Conservation (phyloP, 2,797 vertebrate genomes). For the Linurgus olivaceus region DNA sequence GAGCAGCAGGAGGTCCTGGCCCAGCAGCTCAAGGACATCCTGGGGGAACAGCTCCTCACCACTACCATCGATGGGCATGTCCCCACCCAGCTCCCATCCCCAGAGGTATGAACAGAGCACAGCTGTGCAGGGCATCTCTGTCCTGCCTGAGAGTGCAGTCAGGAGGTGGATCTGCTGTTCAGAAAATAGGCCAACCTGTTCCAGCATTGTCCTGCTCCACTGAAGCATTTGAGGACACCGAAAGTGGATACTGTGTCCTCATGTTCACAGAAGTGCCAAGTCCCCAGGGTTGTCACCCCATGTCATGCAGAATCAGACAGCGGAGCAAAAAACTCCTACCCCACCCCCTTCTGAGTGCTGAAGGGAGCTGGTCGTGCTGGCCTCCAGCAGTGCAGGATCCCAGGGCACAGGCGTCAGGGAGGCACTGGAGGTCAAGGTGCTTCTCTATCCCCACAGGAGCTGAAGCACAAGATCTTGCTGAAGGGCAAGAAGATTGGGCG, state of each 20-base stretch:
- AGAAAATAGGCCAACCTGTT: not conserved
- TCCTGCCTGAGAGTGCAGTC: not conserved
- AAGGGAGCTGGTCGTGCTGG: not conserved
- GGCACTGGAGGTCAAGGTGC: not conserved
- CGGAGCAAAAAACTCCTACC: not conserved
- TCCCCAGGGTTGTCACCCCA: not conserved
- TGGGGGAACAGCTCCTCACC: conserved; percentile 85
- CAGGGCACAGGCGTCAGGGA: not conserved
- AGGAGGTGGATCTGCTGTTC: not conserved
- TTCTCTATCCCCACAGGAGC: conserved; percentile 73
- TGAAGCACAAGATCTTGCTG: conserved; percentile 87
- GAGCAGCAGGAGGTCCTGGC: conserved; percentile 90
- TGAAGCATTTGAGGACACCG: not conserved
- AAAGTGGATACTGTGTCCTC: not conserved
- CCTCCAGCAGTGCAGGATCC: not conserved
- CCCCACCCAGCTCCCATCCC: conserved; percentile 84
- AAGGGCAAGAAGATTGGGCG: conserved; percentile 90
- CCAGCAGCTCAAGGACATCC: conserved; percentile 81
- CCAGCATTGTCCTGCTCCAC: not conserved
- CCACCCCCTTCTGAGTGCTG: not conserved
- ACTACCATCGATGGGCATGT: conserved; percentile 74
- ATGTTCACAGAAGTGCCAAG: not conserved
- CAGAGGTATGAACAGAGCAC: conserved; percentile 76
- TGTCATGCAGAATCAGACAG: not conserved
- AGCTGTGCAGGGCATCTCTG: not conserved